Evolutionary conservation across 2,888 invertebrate genomes (phyloP).

Genomic region (Drosophila nigricruria): DNA sequence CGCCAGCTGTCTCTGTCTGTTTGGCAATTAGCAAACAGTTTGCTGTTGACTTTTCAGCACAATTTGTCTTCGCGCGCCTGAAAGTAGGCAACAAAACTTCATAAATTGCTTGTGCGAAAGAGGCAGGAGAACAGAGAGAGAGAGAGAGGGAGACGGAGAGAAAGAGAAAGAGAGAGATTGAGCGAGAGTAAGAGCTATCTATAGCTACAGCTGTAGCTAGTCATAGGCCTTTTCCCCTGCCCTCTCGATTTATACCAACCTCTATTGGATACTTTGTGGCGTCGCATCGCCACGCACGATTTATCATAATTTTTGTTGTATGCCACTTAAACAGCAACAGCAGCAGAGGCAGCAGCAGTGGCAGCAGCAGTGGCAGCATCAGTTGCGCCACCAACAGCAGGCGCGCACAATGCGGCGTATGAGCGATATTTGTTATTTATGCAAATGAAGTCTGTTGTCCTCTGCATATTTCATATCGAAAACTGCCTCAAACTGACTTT

Average conservation of each 20-base stretch:
- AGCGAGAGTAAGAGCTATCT: neutral
- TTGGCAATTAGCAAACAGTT: constrained; percentile 74
- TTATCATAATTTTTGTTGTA: constrained; percentile 72
- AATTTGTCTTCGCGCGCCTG: constrained; percentile 74
- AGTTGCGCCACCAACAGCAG: constrained; percentile 33
- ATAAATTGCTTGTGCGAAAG: constrained; percentile 53
- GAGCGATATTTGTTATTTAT: constrained; percentile 79
- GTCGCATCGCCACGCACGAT: constrained; percentile 57
- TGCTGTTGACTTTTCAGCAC: constrained; percentile 73
- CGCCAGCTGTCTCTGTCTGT: constrained; percentile 2
- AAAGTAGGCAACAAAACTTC: constrained; percentile 72
- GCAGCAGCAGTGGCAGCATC: constrained; percentile 5
- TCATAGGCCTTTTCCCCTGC: neutral
- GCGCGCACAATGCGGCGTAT: constrained; percentile 74
- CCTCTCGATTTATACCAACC: neutral
- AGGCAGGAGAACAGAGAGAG: neutral
- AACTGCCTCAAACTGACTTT: constrained; percentile 32
- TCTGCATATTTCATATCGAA: constrained; percentile 43
- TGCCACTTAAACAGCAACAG: constrained; percentile 44
- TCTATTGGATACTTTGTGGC: constrained; percentile 37
- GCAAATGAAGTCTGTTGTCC: constrained; percentile 66
- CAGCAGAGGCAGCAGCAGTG: constrained; percentile 17
- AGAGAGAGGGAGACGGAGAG: neutral
- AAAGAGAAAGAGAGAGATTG: neutral
- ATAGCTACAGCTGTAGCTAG: constrained; percentile 22